Evolutionary conservation across 2,797 vertebrate genomes (phyloP), one percentile per base, ranked within the genome.

Genomic region (Tenualosa ilisha): DNA sequence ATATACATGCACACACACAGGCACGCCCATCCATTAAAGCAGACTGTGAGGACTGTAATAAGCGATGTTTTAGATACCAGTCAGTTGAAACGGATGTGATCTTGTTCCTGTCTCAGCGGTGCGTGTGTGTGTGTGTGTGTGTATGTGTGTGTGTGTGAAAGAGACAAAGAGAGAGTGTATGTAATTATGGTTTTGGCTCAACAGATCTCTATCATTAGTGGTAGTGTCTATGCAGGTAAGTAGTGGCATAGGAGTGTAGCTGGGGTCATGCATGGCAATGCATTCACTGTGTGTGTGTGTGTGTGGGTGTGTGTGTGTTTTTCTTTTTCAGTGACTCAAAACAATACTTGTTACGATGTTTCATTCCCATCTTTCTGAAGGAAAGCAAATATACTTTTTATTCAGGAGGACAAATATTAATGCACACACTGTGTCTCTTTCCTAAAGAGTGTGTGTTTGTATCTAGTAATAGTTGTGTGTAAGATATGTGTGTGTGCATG

Each of bases 171-270:
- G 68, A 37, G 68, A 46, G 72, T 79, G 40, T 40, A 15, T 79
- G 72, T 79, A 79, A 79, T 79, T 79, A 79, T 79, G 72, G 72
- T 79, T 79, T 46, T 79, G 40, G 40, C 15, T 9, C 37, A 79
- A 43, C 20, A 46, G 13, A 79, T 79, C 72, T 40, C 40, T 79
- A 37, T 79, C 72, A 79, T 79, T 79, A 40, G 26, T 6, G 11
- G 40, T 79, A 79, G 13, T 20, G 13, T 79, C 72, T 46, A 20
- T 22, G 72, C 72, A 79, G 72, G 72, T 79, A 79, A 79, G 37
- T 79, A 9, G n/a, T 24, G 24, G 6, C 17, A 11, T 1, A 79
- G 15, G 13, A 7, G 17, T 40, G 15, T 79, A 79, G 40, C 15
- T 46, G 37, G 22, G 72, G 40, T 20, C 72, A 79, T 79, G 6